Base-by-base conservation (phyloP, 2,888 invertebrate species). In the Epistrophe grossulariae region DNA sequence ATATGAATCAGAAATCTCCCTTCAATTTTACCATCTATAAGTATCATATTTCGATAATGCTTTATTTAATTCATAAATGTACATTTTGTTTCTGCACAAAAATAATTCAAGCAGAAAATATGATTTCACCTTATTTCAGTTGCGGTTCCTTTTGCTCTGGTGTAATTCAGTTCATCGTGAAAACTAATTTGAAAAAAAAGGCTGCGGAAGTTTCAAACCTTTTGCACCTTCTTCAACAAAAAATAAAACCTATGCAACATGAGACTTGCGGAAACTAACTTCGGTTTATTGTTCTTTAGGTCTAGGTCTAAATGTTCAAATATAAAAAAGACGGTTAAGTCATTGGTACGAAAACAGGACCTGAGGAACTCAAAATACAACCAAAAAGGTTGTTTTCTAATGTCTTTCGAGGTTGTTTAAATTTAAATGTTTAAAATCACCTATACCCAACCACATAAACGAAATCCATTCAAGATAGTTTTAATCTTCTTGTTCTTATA, bases 71-170 rank as follows among this genome's bases (percentile, higher is more conserved):
- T 66, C 50, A 81, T 31, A 80, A 35, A 66, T 57, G 31, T 11
- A 40, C 9, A 40, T 57, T n/a, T 59, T 45, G 59, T 59, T 77
- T 77, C 40, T 80, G 55, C 17, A 19, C 1, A 52, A 77, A 52
- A 72, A 11, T 24, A 79, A 85, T 81, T 73, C 70, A 68, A 52
- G 77, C 57, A 77, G 60, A 78, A 81, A 81, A 85, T 81, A 78
- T 60, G 66, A 81, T 70, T 73, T 78, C 45, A 77, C 68, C 17
- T 77, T 72, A 80, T 84, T 73, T 55, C 74, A 17, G 64, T 74
- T 43, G 19, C 28, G 43, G 78, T 11, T 13, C 13, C 24, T 48
- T 48, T 52, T 43, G 24, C 1, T 17, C n/a, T 11, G 8, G 48
- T 64, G 66, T 35, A 17, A 19, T 19, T 38, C 15, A 19, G 13